Evolutionary conservation across 2,113 vertebrate genomes (phyloP).

Genomic region (Salminus brasiliensis): DNA sequence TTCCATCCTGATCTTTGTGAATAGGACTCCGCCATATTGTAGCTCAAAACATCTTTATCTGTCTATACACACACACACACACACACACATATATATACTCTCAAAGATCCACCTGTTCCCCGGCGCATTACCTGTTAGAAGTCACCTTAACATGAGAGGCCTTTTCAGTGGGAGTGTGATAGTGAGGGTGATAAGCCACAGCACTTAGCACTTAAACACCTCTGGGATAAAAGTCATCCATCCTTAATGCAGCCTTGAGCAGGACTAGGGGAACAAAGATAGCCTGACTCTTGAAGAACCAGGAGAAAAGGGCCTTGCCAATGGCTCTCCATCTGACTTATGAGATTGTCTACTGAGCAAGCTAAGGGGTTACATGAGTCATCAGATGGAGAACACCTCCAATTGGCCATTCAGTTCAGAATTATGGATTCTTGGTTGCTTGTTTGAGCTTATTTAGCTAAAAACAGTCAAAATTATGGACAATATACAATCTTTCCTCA

Average conservation of each 20-base stretch:
- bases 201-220: constrained; percentile 21
- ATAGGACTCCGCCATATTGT: not conserved
- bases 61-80: constrained; percentile 4
- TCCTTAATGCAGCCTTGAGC: constrained; percentile 12
- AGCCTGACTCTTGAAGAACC: not conserved
- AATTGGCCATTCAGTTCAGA: not conserved
- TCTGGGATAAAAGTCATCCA: constrained; percentile 3
- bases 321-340: not conserved
- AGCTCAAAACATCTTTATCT: not conserved
- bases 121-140: constrained; percentile 3
- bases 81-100: too few relatives aligned
- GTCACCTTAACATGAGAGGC: constrained; percentile 14
- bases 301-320: constrained; percentile 7
- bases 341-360: not conserved
- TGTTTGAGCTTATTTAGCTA: not conserved
- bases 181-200: constrained; percentile 25
- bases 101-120: not conserved
- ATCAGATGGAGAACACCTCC: not conserved
- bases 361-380: not conserved
- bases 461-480: too few relatives aligned
- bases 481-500: too few relatives aligned
- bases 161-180: constrained; percentile 11
- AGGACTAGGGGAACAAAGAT: constrained; percentile 14
- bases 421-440: not conserved
- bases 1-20: not conserved